Evolutionary conservation across 2,797 vertebrate genomes (phyloP), one percentile per base, ranked within the genome.

Genomic region (Zalophus californianus): DNA sequence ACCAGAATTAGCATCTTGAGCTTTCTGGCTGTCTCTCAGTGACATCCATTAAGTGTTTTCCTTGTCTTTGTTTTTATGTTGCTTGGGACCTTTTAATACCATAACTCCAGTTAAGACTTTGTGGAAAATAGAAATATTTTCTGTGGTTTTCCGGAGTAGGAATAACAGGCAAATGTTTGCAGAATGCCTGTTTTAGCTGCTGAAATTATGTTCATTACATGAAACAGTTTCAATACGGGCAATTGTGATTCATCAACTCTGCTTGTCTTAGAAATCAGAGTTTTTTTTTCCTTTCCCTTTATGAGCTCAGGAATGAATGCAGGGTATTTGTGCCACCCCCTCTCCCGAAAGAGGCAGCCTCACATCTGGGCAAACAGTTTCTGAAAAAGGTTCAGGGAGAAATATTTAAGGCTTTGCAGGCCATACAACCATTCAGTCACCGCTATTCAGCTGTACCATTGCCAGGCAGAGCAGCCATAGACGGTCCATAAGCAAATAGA

Each of bases 31-130:
- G 52, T 32, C 56, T 52, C n/a, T 68, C 68, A 38, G 27, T 32
- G 35, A 41, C 27, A n/a, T 21, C 18, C 44, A 9, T 50, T 83
- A 56, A 70, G 21, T 72, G 1, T 44, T 62, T 95, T 79, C 64
- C 20, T 78, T 60, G 75, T 77, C 44, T 48, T 80, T 80, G 25
- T 87, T 89, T 89, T 92, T 70, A 41, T 77, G 78, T 91, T 89
- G 29, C 82, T 91, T 64, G 68, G 27, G 32, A 85, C 77, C 27
- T 86, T 86, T 94, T 78, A 52, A 66, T 58, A 14, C 29, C 83
- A 27, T 48, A 83, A 96, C 15, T 78, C 82, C 48, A 41, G 54
- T 86, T 89, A 66, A 41, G 54, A 89, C 35, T 78, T 91, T 23
- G 60, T 66, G 20, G 92, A 82, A 70, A 96, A 79, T 64, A 79